Evolutionary conservation across 2,888 invertebrate genomes (phyloP), one percentile per base, ranked within the genome.

Genomic region (Lottia scabra): DNA sequence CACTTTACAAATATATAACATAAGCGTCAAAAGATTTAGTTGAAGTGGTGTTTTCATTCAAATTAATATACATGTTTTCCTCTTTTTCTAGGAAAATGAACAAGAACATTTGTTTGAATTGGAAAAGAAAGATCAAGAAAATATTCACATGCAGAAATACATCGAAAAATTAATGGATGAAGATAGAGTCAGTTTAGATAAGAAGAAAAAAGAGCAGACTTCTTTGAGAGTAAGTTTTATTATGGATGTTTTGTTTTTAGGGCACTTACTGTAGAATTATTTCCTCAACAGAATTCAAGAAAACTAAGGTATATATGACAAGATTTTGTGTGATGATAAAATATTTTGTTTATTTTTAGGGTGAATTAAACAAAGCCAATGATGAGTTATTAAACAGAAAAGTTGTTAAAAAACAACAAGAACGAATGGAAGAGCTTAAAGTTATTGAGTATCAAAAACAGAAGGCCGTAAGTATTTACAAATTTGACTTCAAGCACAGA

Each of bases 111-210:
- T 89, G 69, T 84, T 87, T 79, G 88, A 88, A 43, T 76, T 89
- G 70, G 89, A 89, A 75, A 78, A 84, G 19, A 89, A 89, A 75
- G 90, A 90, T 74, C 88, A 88, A 78, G 90, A 90, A 78, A 89
- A 89, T 75, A 75, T 86, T 2, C 81, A 85, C 73, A 87, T 89
- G 87, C 87, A 87, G 81, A 86, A 87, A 75, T 87, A 89, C 76
- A 82, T 89, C 10, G 88, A 88, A 76, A 87, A 87, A 71, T 82
- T 90, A 76, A 87, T 88, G 84, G 86, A 87, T 70, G 90, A 89
- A 72, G 90, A 90, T 63, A 80, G 84, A 38, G 79, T 80, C 26
- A 81, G 81, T 63, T 72, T 87, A 27, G 85, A 86, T 67, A 84
- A 84, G 77, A 86, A 82, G 75, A 83, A 85, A 69, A 69, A 76